These are phyloP conservation scores for Himalopsyche phryganea DNA, from an alignment of 1,140 invertebrate species.

Conservation along the genomic window DNA sequence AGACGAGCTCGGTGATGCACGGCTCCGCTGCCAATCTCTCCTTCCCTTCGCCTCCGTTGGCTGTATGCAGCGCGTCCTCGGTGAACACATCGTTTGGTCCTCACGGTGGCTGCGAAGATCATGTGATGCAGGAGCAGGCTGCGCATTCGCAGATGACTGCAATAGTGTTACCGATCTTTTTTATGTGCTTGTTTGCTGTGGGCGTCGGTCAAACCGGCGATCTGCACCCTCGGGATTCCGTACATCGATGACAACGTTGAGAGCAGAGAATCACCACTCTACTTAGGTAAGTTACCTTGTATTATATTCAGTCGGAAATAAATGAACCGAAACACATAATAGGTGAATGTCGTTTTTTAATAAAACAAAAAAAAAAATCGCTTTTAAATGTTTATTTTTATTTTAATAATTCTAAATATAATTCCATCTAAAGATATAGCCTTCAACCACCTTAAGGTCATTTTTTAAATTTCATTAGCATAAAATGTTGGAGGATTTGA, in stretches of 20 bases:
- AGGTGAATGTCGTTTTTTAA: too few species aligned
- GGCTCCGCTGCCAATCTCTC: constrained; percentile 49
- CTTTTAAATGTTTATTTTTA: too few species aligned
- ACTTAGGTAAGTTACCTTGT: constrained; percentile 65
- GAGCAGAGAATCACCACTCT: constrained; percentile 86
- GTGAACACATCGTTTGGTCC: too few species aligned
- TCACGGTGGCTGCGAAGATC: constrained; percentile 40
- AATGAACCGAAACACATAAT: too few species aligned
- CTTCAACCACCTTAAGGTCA: too few species aligned
- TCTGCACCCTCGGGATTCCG: constrained; percentile 90
- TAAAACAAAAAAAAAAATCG: too few species aligned
- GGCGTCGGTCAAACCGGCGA: constrained; percentile 89
- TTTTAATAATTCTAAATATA: too few species aligned
- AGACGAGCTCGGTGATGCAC: constrained; percentile 59
- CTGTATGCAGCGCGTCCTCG: constrained; percentile 34
- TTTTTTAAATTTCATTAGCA: too few species aligned
- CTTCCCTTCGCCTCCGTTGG: constrained; percentile 49
- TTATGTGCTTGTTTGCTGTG: constrained; percentile 81
- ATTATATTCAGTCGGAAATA: too few species aligned
- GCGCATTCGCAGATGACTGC: constrained; percentile 73
- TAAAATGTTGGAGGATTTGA: too few species aligned
- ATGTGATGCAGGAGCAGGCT: constrained; percentile 55
- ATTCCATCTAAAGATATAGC: too few species aligned
- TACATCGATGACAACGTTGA: constrained; percentile 93
- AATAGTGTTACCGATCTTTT: constrained; percentile 80